These are phyloP conservation scores for Apodemia mormo DNA, from an alignment of 2,888 invertebrate species.

Conservation along the genomic window DNA sequence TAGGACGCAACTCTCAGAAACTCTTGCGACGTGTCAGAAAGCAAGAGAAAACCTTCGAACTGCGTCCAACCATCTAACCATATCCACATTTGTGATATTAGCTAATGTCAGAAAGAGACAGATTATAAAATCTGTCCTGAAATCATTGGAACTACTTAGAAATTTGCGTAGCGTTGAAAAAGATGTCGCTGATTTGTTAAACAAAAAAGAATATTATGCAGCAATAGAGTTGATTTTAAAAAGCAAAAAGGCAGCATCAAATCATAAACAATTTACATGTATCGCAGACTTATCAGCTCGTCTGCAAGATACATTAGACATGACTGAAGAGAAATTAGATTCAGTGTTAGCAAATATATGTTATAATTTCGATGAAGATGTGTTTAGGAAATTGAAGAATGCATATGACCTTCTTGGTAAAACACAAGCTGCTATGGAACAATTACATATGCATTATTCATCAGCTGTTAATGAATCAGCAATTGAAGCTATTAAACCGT, in stretches of 20 bases:
- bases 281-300: slow-evolving; percentile 84
- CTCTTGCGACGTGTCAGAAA: slow-evolving; percentile 86
- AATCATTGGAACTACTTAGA: slow-evolving; percentile 82
- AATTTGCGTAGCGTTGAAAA: slow-evolving; percentile 90
- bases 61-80: slow-evolving; percentile 91
- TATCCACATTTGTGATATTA: slow-evolving; percentile 92
- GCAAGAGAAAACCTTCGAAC: slow-evolving; percentile 87
- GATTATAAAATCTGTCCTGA: slow-evolving; percentile 89
- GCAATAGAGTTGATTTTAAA: slow-evolving; percentile 94
- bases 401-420: slow-evolving; percentile 95
- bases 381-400: slow-evolving; percentile 91
- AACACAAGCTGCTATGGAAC: slow-evolving; percentile 95
- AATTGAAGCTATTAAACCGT: slow-evolving; percentile 81
- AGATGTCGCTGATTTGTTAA: slow-evolving; percentile 89
- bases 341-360: slow-evolving; percentile 90
- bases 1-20: slow-evolving; percentile 85
- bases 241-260: slow-evolving; percentile 92
- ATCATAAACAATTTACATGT: slow-evolving; percentile 94
- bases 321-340: slow-evolving; percentile 95
- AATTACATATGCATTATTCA: slow-evolving; percentile 96
- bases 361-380: slow-evolving; percentile 87
- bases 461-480: slow-evolving; percentile 94
- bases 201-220: slow-evolving; percentile 92
- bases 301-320: slow-evolving; percentile 39
- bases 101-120: slow-evolving; percentile 95